phyloP scores from a whole-genome alignment of 2,888 invertebrate genomes.

The Tubulanus polymorphus region DNA sequence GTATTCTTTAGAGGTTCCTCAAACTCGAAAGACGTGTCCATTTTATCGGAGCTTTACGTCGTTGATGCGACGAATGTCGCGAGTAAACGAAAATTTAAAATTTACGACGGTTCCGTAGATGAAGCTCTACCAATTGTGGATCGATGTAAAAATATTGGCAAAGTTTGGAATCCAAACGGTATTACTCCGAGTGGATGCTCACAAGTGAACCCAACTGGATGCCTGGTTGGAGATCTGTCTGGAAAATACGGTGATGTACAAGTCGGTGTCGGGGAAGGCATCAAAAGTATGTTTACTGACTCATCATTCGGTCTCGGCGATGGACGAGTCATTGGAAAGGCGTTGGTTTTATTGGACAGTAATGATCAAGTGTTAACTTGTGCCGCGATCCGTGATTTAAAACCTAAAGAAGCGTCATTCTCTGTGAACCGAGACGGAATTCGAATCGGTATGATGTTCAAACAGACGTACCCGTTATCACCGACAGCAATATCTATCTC shows the following conservation, averaged over 20 bases:
- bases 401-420: constrained; percentile 29
- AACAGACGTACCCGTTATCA: constrained; percentile 77
- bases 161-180: constrained; percentile 20
- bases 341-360: constrained; percentile 19
- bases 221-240: constrained; percentile 29
- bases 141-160: neutral
- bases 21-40: constrained; percentile 17
- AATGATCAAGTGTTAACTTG: constrained; percentile 55
- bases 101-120: constrained; percentile 5
- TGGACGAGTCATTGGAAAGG: constrained; percentile 25
- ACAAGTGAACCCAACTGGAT: constrained; percentile 14
- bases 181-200: constrained; percentile 16
- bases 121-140: constrained; percentile 16
- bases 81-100: constrained; percentile 16
- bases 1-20: constrained; percentile 27
- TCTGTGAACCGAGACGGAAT: constrained; percentile 62
- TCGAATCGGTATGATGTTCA: constrained; percentile 72
- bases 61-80: constrained; percentile 11
- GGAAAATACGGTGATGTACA: constrained; percentile 26
- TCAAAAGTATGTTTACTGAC: constrained; percentile 14
- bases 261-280: constrained; percentile 16
- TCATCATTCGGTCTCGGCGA: too few species aligned
- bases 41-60: constrained; percentile 24
- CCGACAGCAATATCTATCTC: constrained; percentile 59
- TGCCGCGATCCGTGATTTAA: constrained; percentile 63